Percentiles rank a stretch among this genome's conserved stretches.
phyloP scores from a whole-genome alignment of 2,113 vertebrate genomes.

The Triplophysa siluroides region DNA sequence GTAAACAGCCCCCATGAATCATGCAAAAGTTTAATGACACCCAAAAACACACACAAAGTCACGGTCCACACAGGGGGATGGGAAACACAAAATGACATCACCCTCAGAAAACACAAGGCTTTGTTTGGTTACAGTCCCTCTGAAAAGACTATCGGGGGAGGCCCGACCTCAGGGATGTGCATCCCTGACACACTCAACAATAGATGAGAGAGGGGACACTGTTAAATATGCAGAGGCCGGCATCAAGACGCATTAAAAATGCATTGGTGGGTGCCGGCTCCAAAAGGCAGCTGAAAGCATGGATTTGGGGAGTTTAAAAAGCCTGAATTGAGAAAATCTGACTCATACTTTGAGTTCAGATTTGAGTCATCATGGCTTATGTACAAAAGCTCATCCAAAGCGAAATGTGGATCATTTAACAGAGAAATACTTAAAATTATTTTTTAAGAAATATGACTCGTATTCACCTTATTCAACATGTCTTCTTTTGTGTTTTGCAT shows the following conservation, averaged over 20 bases:
- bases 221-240: constrained; percentile 51
- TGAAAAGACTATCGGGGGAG: constrained; percentile 37
- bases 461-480: no score
- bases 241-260: constrained; percentile 44
- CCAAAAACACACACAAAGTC: constrained; percentile 17
- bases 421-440: no score
- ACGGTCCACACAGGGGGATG: constrained; percentile 32
- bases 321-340: not conserved
- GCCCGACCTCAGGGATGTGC: constrained; percentile 37
- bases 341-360: not conserved
- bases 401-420: no score
- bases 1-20: constrained; percentile 47
- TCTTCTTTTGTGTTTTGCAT: no score
- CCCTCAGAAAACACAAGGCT: constrained; percentile 42
- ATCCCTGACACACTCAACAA: constrained; percentile 47
- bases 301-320: constrained; percentile 28
- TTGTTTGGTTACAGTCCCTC: constrained; percentile 54
- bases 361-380: not conserved
- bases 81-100: constrained; percentile 47
- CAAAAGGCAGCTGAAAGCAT: constrained; percentile 36
- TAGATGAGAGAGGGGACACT: constrained; percentile 23
- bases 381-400: not conserved
- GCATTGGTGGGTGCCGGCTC: constrained; percentile 20
- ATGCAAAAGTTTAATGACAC: constrained; percentile 48
- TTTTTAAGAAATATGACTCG: no score